phyloP scores from a whole-genome alignment of 2,113 vertebrate species.

The Syrmaticus mikado region DNA sequence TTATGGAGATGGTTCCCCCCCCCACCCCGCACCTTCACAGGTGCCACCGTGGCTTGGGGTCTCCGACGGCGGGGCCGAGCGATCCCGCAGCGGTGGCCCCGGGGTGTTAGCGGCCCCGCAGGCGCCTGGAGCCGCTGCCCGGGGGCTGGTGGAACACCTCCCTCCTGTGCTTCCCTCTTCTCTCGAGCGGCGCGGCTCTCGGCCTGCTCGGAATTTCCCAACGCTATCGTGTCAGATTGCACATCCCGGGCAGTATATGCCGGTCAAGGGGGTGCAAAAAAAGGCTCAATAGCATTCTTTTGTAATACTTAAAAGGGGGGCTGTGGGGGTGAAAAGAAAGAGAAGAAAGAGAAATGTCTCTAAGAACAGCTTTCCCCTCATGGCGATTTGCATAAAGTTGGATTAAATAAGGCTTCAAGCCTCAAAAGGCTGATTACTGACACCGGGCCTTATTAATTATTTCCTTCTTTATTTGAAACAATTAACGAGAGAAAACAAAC shows the following conservation, averaged over 20 bases:
- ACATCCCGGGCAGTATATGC: neutral
- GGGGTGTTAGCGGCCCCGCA: neutral
- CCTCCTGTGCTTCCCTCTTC: neutral
- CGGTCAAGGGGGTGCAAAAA: neutral
- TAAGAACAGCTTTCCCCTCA: slow-evolving; percentile 34
- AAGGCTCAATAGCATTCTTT: slow-evolving; percentile 38
- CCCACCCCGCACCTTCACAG: neutral
- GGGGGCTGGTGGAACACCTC: neutral
- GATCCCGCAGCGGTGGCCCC: accelerated
- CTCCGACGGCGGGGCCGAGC: neutral
- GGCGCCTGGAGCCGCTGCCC: neutral
- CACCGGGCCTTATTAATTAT: slow-evolving; percentile 61
- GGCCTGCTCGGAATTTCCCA: neutral
- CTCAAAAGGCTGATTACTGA: slow-evolving; percentile 31
- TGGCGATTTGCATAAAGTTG: slow-evolving; percentile 48
- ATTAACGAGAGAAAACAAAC: slow-evolving; percentile 58
- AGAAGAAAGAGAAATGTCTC: slow-evolving; percentile 38
- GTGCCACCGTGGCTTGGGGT: neutral
- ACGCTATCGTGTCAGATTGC: neutral
- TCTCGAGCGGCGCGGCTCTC: neutral
- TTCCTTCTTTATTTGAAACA: slow-evolving; percentile 69
- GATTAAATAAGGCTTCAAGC: slow-evolving; percentile 28
- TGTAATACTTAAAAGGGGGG: slow-evolving; percentile 20
- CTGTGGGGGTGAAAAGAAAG: slow-evolving; percentile 15
- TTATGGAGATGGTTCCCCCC: neutral